Evolutionary conservation across 2,113 vertebrate species (phyloP).

Genomic region (Microtus ochrogaster): DNA sequence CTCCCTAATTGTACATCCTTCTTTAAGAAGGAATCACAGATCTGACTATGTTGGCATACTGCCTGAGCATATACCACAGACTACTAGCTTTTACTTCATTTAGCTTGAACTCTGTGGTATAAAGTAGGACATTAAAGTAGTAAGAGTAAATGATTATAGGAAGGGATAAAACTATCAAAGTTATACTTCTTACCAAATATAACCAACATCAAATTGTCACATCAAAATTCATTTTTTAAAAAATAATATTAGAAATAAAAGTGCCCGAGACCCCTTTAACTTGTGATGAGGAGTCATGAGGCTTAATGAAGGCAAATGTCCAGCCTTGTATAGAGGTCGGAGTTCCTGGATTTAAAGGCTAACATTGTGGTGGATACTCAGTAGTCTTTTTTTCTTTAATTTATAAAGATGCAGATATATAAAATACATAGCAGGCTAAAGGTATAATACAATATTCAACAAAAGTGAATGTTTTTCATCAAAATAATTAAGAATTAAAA

Average conservation of each 20-base stretch:
- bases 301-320: neutral
- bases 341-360: neutral
- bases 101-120: neutral
- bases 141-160: neutral
- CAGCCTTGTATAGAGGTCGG: neutral
- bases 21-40: neutral
- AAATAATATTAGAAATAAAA: neutral
- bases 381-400: neutral
- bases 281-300: neutral
- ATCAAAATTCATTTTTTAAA: neutral
- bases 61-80: neutral
- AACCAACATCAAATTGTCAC: neutral
- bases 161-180: neutral
- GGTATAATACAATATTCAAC: neutral
- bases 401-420: neutral
- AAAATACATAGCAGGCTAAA: neutral
- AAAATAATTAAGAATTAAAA: neutral
- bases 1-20: neutral
- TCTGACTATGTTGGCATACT: neutral
- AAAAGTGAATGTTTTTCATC: neutral
- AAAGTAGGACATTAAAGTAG: neutral
- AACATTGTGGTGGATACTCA: neutral
- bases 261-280: neutral
- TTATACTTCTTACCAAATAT: neutral
- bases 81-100: neutral